phyloP scores from a whole-genome alignment of 2,113 vertebrate species.

The Microtus montanus region DNA sequence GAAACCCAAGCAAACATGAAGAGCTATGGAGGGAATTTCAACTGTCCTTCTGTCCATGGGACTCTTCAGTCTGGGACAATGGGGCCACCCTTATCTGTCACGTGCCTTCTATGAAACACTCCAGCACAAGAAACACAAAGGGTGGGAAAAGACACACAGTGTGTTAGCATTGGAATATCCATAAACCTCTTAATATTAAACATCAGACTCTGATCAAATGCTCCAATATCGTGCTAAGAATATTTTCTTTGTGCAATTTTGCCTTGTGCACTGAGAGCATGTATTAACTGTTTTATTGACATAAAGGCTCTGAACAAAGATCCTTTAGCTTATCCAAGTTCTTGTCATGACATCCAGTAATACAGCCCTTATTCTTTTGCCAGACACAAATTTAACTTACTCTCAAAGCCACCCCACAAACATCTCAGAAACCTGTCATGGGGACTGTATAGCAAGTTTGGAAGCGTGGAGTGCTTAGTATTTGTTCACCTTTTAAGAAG shows the following conservation, averaged over 20 bases:
- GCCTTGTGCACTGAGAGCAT: background rate
- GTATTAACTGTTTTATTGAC: conserved; percentile 26
- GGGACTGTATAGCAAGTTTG: background rate
- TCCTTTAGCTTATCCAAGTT: background rate
- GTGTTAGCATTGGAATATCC: background rate
- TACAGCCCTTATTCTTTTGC: background rate
- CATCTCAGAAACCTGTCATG: conserved; percentile 7
- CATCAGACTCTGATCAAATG: background rate
- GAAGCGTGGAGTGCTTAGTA: background rate
- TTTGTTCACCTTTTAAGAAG: background rate
- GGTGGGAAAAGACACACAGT: background rate
- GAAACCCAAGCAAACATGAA: background rate
- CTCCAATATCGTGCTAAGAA: background rate
- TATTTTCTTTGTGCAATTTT: conserved; percentile 18
- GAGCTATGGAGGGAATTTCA: background rate
- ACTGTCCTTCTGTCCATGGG: background rate
- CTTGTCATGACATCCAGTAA: background rate
- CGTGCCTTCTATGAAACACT: background rate
- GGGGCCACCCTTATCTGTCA: background rate
- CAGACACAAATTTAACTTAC: conserved; percentile 12
- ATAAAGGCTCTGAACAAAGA: background rate
- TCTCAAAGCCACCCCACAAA: background rate
- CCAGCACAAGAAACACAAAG: background rate
- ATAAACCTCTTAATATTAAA: background rate
- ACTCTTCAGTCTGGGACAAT: background rate